Evolutionary conservation across 2,113 vertebrate genomes (phyloP).

Genomic region (Tonatia bakeri): DNA sequence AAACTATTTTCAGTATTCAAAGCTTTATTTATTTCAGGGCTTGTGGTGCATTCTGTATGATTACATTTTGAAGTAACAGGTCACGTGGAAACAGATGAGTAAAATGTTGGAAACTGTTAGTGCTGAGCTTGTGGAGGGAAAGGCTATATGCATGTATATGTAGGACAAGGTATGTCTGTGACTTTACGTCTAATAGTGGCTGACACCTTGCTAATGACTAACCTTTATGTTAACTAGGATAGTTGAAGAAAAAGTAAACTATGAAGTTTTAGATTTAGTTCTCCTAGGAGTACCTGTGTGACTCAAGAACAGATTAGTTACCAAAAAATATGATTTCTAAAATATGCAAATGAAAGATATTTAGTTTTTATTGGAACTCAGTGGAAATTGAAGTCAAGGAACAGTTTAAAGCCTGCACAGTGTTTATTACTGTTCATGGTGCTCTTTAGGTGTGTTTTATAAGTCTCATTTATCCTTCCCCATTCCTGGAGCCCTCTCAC

Average conservation of each 20-base stretch:
- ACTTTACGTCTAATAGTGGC: background rate
- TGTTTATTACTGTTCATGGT: background rate
- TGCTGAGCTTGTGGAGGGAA: background rate
- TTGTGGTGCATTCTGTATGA: background rate
- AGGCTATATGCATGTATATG: background rate
- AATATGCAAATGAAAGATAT: conserved; percentile 14
- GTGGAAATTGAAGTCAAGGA: background rate
- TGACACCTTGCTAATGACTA: background rate
- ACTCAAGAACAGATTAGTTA: background rate
- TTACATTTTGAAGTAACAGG: background rate
- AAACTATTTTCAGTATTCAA: background rate
- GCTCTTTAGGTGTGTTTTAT: background rate
- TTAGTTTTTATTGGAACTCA: conserved; percentile 31
- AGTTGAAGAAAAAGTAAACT: background rate
- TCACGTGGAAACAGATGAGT: background rate
- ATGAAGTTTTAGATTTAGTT: conserved; percentile 22
- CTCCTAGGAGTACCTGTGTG: background rate
- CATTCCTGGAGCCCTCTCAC: background rate
- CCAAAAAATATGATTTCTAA: background rate
- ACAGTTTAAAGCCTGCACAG: background rate
- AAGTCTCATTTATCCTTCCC: background rate
- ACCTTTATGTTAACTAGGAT: background rate
- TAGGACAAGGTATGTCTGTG: background rate
- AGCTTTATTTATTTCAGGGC: background rate
- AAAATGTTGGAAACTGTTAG: background rate